These are phyloP conservation scores for Caranx ignobilis DNA, from an alignment of 2,113 vertebrate species.

Conservation along the genomic window DNA sequence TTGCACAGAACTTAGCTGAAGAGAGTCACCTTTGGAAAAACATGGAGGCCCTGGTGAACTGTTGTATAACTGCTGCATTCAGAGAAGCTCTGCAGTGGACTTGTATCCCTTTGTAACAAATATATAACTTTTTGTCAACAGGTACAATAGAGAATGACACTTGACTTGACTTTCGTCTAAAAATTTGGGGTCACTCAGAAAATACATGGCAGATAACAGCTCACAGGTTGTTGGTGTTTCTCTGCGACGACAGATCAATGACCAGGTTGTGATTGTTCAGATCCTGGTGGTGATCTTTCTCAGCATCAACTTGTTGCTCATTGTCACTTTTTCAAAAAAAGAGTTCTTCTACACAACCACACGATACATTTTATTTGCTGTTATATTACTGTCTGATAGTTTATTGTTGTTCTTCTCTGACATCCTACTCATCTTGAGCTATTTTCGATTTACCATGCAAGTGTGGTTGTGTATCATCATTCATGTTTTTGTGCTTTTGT, in stretches of 20 bases:
- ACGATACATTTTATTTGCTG: conserved; percentile 74
- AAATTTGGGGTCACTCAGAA: not conserved
- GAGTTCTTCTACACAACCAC: conserved; percentile 40
- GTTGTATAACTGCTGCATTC: too few relatives aligned
- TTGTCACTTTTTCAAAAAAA: conserved; percentile 58
- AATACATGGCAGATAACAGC: not conserved
- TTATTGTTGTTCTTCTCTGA: conserved; percentile 40
- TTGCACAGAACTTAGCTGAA: not conserved
- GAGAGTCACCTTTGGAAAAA: not conserved
- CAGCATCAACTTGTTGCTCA: conserved; percentile 46
- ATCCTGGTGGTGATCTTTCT: conserved; percentile 43
- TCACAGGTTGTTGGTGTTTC: not conserved
- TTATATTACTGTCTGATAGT: conserved; percentile 60
- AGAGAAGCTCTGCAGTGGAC: too few relatives aligned
- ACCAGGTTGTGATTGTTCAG: conserved; percentile 34
- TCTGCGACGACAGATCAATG: fast-evolving
- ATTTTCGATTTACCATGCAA: not conserved
- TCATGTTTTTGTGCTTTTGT: not conserved
- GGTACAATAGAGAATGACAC: too few relatives aligned
- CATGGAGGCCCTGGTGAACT: not conserved
- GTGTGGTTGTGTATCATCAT: conserved; percentile 32
- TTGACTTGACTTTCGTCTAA: too few relatives aligned
- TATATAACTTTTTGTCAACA: too few relatives aligned
- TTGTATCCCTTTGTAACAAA: too few relatives aligned
- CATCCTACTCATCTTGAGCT: not conserved